phyloP scores from a whole-genome alignment of 2,113 vertebrate genomes.

The Mystacornis crossleyi region DNA sequence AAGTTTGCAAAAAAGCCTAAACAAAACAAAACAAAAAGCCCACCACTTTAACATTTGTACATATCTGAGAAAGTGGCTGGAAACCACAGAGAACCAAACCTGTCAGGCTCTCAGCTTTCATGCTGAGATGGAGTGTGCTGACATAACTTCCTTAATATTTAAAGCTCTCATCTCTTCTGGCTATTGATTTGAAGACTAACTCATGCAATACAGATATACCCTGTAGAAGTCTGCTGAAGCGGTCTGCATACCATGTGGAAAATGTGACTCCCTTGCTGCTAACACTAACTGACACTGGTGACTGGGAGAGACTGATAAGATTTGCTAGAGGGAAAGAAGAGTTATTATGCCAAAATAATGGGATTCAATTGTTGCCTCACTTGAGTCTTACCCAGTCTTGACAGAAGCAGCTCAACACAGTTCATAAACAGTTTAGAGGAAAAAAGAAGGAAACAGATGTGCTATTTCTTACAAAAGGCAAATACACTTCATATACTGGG shows the following conservation, averaged over 20 bases:
- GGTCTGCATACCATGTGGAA: neutral
- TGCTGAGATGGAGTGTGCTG: neutral
- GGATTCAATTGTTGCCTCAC: neutral
- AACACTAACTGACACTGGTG: constrained; percentile 26
- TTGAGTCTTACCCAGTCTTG: neutral
- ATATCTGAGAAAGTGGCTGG: neutral
- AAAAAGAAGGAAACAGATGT: neutral
- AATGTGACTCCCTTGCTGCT: constrained; percentile 13
- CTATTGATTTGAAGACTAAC: constrained; percentile 41
- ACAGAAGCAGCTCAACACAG: neutral
- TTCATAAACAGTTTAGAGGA: constrained; percentile 15
- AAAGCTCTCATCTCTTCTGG: constrained; percentile 28
- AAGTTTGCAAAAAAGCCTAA: neutral
- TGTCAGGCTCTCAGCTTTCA: neutral
- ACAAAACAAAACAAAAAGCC: neutral
- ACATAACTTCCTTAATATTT: constrained; percentile 32
- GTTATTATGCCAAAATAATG: constrained; percentile 21
- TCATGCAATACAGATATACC: neutral
- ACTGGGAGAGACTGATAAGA: constrained; percentile 35
- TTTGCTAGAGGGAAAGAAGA: neutral
- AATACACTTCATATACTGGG: neutral
- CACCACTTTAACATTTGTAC: neutral
- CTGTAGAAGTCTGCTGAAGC: constrained; percentile 1
- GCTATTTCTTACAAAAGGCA: neutral
- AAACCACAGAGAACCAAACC: neutral